Evolutionary conservation across 2,113 vertebrate genomes (phyloP), one percentile per base, ranked within the genome.

Genomic region (Ptychochromis oligacanthus): DNA sequence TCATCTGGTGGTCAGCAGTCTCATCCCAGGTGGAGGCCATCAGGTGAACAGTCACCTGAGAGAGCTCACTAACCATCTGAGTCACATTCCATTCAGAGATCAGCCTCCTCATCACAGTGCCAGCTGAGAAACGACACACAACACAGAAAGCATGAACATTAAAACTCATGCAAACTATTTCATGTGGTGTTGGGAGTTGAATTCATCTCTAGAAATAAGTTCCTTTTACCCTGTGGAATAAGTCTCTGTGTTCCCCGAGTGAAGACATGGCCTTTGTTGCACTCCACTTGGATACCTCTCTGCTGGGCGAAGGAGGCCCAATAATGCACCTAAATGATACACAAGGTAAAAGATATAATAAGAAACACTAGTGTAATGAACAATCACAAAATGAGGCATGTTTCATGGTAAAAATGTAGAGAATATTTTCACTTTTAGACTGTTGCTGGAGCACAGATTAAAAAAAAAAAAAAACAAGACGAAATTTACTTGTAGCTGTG

Each of bases 251-350:
- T 96, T 56, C 98, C 98, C 0, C 97, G 96, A 79, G 97, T 98
- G 89, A 99, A 99, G 88, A 99, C 95, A 46, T 99, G 97, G 2
- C 98, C 98, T 84, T 97, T 97, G 84, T 94, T 97, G 76, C 98
- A 99, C 72, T 99, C 97, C 88, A 99, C 95, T 90, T 99, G 98
- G 89, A 99, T 95, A 0, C 98, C 98, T 13, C 98, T 96, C 83
- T 99, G 98, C 95, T 99, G 98, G 28, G 98, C 98, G 55, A 99
- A 99, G 22, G 98, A 99, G 17, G 98, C 98, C 98, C 98, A 99
- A 80, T 99, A 99, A 93, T 98, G 97, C 56, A 99, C 97, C 98
- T 99, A 31, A 78, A 20, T 13, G 4, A 18, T 2, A 79, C 38
- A 64, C 40, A 13, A 15, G 34, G 7, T 67, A 49, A 80, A 67